Evolutionary conservation across 2,113 vertebrate species (phyloP), one percentile per base, ranked within the genome.

Genomic region (Myotis brandtii): DNA sequence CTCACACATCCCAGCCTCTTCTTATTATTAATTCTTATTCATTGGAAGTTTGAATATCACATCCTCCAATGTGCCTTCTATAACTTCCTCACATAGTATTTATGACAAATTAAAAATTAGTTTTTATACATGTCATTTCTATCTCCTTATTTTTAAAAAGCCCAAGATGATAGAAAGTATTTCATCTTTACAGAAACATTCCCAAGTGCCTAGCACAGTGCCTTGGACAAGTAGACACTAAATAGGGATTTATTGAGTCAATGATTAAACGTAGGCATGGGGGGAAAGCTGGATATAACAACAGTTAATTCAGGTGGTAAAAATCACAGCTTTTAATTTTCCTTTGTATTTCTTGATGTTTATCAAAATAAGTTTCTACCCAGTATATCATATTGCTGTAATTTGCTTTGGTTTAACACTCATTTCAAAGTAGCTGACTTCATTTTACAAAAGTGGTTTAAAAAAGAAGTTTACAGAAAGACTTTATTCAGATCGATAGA

Each of bases 341-440:
- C 20, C 4, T 93, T 96, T 91, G 23, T 50, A 46, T 52, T 76
- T 82, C 62, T 69, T 75, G 12, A 6, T 79, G 18, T 50, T 93
- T 70, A 81, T 21, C 23, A 77, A 70, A 23, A 52, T 43, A 75
- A 7, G 3, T 94, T 93, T 93, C 30, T 81, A 76, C 37, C 12
- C 3, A n/a, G 40, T 90, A 43, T 12, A 46, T 62, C 52, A 64
- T 46, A 50, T 32, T 94, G 5, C 8, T 84, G 7, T 9, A n/a
- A 3, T 70, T 90, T 95, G 32, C 16, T 64, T 64, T 62, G 1
- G 30, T 76, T 97, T 82, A 77, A 64, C 1, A 46, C 27, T 89
- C 34, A 80, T 54, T 95, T 95, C 64, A 86, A 75, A 75, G 70
- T 40, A 72, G 37, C 8, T 77, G 27, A 89, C 87, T 56, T 85